Evolutionary conservation across 2,113 vertebrate genomes (phyloP).

Genomic region (Rutilus rutilus): DNA sequence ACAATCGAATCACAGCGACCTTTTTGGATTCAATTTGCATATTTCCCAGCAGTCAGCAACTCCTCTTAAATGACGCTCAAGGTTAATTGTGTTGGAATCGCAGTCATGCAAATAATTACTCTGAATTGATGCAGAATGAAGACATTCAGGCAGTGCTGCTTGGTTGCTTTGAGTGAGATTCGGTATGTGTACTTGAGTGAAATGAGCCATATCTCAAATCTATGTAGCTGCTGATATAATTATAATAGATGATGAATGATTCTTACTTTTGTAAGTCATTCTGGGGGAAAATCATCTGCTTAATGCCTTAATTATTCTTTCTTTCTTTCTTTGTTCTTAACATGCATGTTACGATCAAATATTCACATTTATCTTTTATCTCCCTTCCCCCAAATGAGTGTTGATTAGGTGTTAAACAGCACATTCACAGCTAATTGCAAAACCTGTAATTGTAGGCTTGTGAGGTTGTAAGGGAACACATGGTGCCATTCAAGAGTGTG

Average conservation of each 20-base stretch:
- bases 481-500: neutral
- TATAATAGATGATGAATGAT: conserved; percentile 62
- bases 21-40: conserved; percentile 59
- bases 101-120: conserved; percentile 58
- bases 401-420: conserved; percentile 44
- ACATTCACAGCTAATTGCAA: conserved; percentile 48
- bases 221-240: conserved; percentile 65
- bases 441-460: conserved; percentile 39
- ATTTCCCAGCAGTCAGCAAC: conserved; percentile 69
- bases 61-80: conserved; percentile 65
- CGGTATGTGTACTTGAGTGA: conserved; percentile 47
- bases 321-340: neutral
- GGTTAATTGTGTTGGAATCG: conserved; percentile 70
- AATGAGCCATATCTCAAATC: conserved; percentile 67
- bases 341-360: neutral
- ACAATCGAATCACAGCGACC: conserved; percentile 69
- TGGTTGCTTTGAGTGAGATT: conserved; percentile 36
- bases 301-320: neutral
- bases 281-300: conserved; percentile 5
- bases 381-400: neutral
- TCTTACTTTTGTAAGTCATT: conserved; percentile 42
- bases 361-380: neutral
- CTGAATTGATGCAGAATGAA: conserved; percentile 60
- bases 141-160: conserved; percentile 49
- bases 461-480: conserved; percentile 22